Base-by-base conservation (phyloP, 2,888 invertebrate genomes). In the Sarcophaga caerulescens region DNA sequence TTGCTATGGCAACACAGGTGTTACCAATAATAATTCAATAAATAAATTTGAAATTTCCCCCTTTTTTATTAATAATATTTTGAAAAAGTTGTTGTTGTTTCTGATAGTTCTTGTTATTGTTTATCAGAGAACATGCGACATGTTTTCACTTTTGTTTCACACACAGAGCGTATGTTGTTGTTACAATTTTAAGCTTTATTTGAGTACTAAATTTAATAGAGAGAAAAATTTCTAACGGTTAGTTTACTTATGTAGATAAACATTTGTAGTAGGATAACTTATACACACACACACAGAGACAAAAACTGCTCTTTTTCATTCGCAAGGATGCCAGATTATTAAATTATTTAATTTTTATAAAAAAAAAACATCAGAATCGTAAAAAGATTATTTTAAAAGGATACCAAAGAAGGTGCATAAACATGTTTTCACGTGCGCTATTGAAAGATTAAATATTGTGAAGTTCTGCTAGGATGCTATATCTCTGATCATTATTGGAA, bases 1-100 rank as follows among this genome's bases (percentile, higher is more conserved):
- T 65, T 23, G n/a, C 84, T 71, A 86, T 86, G 75, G 63, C 81
- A 86, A 86, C 86, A 69, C 81, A 86, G 74, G 75, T 86, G 86
- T 86, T 81, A 78, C 69, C 73, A 70, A 84, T 86, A 70, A 84
- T 84, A 75, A 66, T 69, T 81, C 45, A 78, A 78, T 84, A 84
- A 76, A 79, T 5, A 44, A 44, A 59, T 47, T 45, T 23, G 8
- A n/a, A n/a, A 47, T 35, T 35, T 8, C 3, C 35, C 8, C 8
- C 8, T 35, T 35, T 35, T 35, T 35, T 35, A 65, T 25, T 17
- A 62, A 59, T 66, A 25, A 70, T 70, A 66, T 59, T 65, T 77
- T 60, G 45, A 65, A 70, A 45, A 76, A 4, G 63, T 63, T 59
- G 5, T 52, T 14, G 17, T 14, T 52, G 35, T 70, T 60, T 47